Evolutionary conservation across 2,797 vertebrate species (phyloP).

Genomic region (Myotis pilosus): DNA sequence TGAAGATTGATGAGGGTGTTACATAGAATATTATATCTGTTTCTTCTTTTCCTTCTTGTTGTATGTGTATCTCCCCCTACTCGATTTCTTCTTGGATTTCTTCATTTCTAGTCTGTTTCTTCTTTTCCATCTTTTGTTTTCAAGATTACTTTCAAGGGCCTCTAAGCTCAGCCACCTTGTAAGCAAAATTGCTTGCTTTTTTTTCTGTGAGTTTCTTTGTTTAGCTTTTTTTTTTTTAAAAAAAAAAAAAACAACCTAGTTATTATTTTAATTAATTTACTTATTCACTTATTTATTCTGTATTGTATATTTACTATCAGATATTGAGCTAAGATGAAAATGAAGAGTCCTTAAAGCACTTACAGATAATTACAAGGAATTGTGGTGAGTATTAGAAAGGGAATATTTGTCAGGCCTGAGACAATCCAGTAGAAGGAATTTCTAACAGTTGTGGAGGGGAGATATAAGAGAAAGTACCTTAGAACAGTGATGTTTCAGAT

Average conservation of each 20-base stretch:
- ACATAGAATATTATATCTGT: not conserved
- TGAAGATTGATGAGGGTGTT: not conserved
- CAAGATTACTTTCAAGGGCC: not conserved
- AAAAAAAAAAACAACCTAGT: not conserved
- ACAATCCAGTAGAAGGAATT: conserved; percentile 34
- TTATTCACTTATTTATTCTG: conserved; percentile 49
- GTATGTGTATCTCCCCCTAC: fast-evolving
- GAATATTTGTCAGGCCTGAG: not conserved
- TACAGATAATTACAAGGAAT: conserved; percentile 45
- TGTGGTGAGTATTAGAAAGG: not conserved
- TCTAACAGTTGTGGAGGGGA: not conserved
- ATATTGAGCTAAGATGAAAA: conserved; percentile 23
- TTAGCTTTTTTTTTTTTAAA: not conserved
- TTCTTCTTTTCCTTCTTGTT: not conserved
- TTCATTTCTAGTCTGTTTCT: not conserved
- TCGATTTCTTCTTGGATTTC: not conserved
- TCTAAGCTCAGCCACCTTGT: not conserved
- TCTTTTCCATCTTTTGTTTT: conserved; percentile 41
- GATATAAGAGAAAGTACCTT: not conserved
- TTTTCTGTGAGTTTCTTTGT: not conserved
- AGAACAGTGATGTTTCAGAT: not conserved
- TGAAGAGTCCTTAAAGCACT: not conserved
- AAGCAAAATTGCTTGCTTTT: not conserved
- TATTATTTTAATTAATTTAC: not conserved
- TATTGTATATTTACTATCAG: not conserved